Conservation (phyloP, 2,888 invertebrate genomes). For the Rapana venosa region DNA sequence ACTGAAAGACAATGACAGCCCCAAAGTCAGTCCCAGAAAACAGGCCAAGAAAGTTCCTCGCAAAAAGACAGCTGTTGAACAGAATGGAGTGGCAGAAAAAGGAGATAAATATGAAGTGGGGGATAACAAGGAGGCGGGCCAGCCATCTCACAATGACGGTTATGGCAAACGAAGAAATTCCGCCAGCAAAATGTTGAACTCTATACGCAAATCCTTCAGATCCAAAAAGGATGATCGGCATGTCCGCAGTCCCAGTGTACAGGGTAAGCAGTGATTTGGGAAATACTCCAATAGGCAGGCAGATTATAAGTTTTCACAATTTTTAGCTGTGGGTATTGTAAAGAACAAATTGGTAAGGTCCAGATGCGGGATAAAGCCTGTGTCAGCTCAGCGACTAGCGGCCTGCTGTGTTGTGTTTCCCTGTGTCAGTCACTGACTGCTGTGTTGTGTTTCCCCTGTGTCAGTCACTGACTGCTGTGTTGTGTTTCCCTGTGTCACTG, state of each 20-base stretch:
- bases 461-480: too few relatives aligned
- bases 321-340: too few relatives aligned
- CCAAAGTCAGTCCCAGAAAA: slow-evolving; percentile 34
- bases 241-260: background rate
- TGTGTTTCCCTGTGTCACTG: too few relatives aligned
- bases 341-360: too few relatives aligned
- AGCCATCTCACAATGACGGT: background rate
- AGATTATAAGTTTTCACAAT: too few relatives aligned
- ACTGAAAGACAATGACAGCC: slow-evolving; percentile 45
- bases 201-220: slow-evolving; percentile 33
- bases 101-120: slow-evolving; percentile 3
- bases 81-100: slow-evolving; percentile 15
- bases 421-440: too few relatives aligned
- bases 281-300: too few relatives aligned
- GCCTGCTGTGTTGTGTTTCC: too few relatives aligned
- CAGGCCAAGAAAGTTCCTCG: slow-evolving; percentile 8
- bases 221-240: slow-evolving; percentile 8
- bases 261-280: background rate
- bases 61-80: slow-evolving; percentile 38
- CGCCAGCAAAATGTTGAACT: background rate
- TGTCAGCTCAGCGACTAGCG: too few relatives aligned
- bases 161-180: background rate
- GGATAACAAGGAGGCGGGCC: slow-evolving; percentile 19
- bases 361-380: too few relatives aligned
- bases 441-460: too few relatives aligned